A percentile compares a stretch with the other conserved stretches of the same genome.
phyloP scores from a whole-genome alignment of 2,113 vertebrate genomes.

The Pionites leucogaster region DNA sequence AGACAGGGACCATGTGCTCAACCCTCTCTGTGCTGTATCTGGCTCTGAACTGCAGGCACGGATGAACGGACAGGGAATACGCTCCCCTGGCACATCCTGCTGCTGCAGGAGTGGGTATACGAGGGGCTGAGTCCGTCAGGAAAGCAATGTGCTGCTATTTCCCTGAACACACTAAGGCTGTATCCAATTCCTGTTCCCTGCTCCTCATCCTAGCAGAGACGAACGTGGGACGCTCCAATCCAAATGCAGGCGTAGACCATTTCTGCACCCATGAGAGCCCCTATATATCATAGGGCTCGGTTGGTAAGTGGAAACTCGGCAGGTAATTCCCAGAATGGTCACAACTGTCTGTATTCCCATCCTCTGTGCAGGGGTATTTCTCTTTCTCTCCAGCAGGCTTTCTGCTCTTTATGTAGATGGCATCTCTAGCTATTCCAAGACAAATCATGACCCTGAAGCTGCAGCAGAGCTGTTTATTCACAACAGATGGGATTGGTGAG shows the following conservation, averaged over 20 bases:
- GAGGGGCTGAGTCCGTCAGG: background rate
- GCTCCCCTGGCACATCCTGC: background rate
- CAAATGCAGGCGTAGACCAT: fast-evolving
- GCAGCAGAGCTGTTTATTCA: slow-evolving; percentile 45
- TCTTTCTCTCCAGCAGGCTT: background rate
- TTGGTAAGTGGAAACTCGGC: background rate
- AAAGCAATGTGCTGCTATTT: background rate
- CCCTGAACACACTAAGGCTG: background rate
- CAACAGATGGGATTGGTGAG: slow-evolving; percentile 52
- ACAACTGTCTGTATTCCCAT: background rate
- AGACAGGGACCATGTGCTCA: background rate
- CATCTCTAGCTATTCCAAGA: background rate
- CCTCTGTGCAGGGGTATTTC: background rate
- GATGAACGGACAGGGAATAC: background rate
- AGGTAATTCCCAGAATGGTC: background rate
- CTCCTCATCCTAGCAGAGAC: background rate
- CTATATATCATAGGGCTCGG: background rate
- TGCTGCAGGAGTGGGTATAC: background rate
- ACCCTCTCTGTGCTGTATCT: background rate
- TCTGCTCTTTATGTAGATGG: background rate
- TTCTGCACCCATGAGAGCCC: background rate
- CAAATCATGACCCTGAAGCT: slow-evolving; percentile 1
- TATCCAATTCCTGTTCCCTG: background rate
- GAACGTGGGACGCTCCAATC: fast-evolving
- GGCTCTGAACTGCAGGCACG: background rate